Base-by-base conservation (phyloP, 64 coral and sea anemone species). In the Dendrophyllia cribrosa region DNA sequence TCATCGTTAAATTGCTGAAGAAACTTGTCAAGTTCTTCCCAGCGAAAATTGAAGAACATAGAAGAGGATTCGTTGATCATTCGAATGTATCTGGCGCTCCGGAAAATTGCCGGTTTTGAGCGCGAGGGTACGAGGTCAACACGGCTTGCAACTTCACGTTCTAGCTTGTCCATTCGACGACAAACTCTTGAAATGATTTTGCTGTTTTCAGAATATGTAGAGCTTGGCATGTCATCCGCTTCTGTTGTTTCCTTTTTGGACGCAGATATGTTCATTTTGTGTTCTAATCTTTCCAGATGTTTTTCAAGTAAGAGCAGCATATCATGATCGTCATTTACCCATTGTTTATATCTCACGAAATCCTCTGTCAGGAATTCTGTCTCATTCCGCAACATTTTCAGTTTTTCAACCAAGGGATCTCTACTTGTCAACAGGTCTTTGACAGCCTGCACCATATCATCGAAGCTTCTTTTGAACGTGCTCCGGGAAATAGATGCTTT, bases 201-300 rank as follows among this genome's bases (percentile, higher is more conserved):
- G 51, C 13, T 89, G 53, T 89, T 89, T n/a, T 67, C 21, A 14
- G 64, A 67, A n/a, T 2, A 6, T 51, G 65, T 5, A 68, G 26
- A 77, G 46, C 74, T 89, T 89, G 73, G 43, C 74, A 6, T 56
- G 12, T 78, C 19, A 25, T 62, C 22, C 51, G 9, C 25, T 76
- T 68, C 14, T 23, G 49, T 43, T 15, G 43, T 55, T 20, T 53
- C 75, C 3, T 22, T 77, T 65, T 77, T 43, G 11, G 21, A 44
- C 16, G 44, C 23, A 0, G 73, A n/a, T 59, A 52, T 89, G 71
- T 78, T 78, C 73, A 89, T 66, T 78, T 77, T 78, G 25, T 47
- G 15, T 51, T 89, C 87, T 51, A 89, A 78, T 78, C 87, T 89
- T 89, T 89, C 74, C 23, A 89, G 43, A 89, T 67, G 71, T 66